Conservation (phyloP, 2,113 vertebrate species). For the Sturnus vulgaris region DNA sequence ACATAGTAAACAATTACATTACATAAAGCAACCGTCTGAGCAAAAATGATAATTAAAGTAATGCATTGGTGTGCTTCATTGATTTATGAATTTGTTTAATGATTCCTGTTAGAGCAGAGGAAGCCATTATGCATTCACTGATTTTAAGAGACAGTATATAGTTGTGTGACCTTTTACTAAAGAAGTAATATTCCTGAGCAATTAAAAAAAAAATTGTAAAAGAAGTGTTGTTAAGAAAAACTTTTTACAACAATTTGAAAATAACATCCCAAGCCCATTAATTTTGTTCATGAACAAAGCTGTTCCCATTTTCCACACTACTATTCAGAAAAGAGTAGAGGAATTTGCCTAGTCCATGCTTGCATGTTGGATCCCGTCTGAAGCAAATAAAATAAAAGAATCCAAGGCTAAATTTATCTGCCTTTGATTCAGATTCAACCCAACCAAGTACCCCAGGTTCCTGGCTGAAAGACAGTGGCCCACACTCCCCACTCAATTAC, state of each 20-base stretch:
- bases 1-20: conserved; percentile 87
- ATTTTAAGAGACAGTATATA: conserved; percentile 67
- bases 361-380: conserved; percentile 1
- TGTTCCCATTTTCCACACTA: conserved; percentile 31
- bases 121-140: conserved; percentile 70
- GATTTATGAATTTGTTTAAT: conserved; percentile 94
- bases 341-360: background rate
- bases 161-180: conserved; percentile 59
- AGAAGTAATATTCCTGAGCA: conserved; percentile 38
- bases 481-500: background rate
- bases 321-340: conserved; percentile 20
- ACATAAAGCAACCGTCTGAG: conserved; percentile 85
- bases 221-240: background rate
- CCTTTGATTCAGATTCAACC: conserved; percentile 19
- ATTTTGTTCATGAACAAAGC: conserved; percentile 40
- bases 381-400: conserved; percentile 54
- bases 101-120: conserved; percentile 82
- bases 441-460: background rate
- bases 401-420: background rate
- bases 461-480: background rate
- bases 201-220: conserved; percentile 30
- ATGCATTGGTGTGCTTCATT: conserved; percentile 85
- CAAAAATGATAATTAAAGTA: conserved; percentile 90
- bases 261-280: conserved; percentile 44
- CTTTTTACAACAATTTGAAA: conserved; percentile 44